A percentile compares a stretch with the other conserved stretches of the same genome.
Conservation (phyloP, 2,888 invertebrate genomes). For the Heliconius aoede region DNA sequence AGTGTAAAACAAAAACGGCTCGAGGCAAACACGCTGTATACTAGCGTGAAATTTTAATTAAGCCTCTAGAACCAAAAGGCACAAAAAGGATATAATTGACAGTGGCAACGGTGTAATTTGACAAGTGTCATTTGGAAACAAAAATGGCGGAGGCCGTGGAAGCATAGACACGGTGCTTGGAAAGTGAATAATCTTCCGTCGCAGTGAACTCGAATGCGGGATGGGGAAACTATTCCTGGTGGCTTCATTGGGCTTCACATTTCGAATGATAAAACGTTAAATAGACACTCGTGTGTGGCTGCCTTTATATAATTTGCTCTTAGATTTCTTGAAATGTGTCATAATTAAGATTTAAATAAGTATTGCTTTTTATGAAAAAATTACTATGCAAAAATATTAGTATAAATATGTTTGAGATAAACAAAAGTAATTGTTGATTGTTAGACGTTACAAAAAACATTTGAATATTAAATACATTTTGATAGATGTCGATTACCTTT, state of each 20-base stretch:
- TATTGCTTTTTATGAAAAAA: not conserved
- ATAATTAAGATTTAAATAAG: slow-evolving; percentile 19
- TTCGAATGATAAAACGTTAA: slow-evolving; percentile 27
- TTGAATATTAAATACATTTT: not conserved
- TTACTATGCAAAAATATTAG: not conserved
- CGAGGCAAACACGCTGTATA: slow-evolving; percentile 53
- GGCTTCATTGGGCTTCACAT: slow-evolving; percentile 47
- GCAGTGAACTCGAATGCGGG: slow-evolving; percentile 63
- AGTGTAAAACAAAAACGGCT: slow-evolving; percentile 73
- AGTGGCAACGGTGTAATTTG: slow-evolving; percentile 75
- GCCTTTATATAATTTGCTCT: slow-evolving; percentile 3
- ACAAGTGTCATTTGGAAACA: slow-evolving; percentile 72
- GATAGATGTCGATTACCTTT: no score
- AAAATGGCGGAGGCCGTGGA: slow-evolving; percentile 56
- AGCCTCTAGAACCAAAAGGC: slow-evolving; percentile 68
- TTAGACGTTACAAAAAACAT: not conserved
- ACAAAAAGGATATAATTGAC: slow-evolving; percentile 71
- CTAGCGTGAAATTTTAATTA: slow-evolving; percentile 81
- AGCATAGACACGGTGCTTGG: slow-evolving; percentile 59
- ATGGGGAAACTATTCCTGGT: slow-evolving; percentile 37
- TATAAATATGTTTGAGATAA: not conserved
- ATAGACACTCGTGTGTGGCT: slow-evolving; percentile 13
- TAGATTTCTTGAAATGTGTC: slow-evolving; percentile 1
- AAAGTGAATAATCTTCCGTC: slow-evolving; percentile 65
- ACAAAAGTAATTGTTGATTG: not conserved